Percentiles rank a stretch among this genome's conserved stretches.
Conservation (phyloP, 2,113 vertebrate genomes). For the Gila orcuttii region DNA sequence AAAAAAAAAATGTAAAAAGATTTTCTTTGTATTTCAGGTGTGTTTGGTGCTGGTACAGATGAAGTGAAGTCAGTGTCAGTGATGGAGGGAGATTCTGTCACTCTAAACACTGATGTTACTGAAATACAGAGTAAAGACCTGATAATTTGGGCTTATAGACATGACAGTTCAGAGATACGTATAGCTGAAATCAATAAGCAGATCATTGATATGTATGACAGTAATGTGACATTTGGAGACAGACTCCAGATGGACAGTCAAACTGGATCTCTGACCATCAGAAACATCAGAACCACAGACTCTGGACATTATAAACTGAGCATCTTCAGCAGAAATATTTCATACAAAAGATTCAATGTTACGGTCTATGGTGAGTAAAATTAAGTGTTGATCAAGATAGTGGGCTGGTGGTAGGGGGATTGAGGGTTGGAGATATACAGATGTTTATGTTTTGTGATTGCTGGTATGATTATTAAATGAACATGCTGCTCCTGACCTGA, state of each 20-base stretch:
- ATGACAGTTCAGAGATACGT: not conserved
- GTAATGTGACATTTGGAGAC: not conserved
- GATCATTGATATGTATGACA: accelerated
- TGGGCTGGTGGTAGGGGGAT: no score
- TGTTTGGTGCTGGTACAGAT: not conserved
- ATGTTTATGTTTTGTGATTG: not conserved
- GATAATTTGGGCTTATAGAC: not conserved
- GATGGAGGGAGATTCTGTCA: not conserved
- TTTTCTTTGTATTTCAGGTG: not conserved
- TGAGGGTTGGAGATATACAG: not conserved
- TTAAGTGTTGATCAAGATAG: not conserved
- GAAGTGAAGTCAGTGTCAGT: not conserved
- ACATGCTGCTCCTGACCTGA: no score
- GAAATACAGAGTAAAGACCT: accelerated
- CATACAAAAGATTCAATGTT: not conserved
- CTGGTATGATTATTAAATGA: no score
- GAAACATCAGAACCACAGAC: not conserved
- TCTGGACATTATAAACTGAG: conserved; percentile 6
- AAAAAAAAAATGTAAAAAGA: no score
- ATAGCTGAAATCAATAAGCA: not conserved
- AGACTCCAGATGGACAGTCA: not conserved
- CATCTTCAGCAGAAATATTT: accelerated
- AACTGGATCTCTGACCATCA: conserved; percentile 16
- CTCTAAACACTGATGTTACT: not conserved
- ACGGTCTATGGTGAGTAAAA: conserved; percentile 5